Evolutionary conservation across 1,140 invertebrate species (phyloP), one percentile per base, ranked within the genome.

Genomic region (Sarcophaga bullata): DNA sequence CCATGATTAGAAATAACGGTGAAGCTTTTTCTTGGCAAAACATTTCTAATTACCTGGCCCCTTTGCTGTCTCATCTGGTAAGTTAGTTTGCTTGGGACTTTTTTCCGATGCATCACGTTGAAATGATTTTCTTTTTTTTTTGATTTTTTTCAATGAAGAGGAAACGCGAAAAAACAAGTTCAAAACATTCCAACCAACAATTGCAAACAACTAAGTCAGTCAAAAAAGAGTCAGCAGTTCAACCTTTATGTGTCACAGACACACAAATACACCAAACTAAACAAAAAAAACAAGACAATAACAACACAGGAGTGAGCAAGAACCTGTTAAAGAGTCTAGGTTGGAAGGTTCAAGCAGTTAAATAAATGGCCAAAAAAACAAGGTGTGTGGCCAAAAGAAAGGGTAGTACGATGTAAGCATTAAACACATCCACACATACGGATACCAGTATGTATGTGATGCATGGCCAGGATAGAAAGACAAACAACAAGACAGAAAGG

Each of bases 191-290:
- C 54, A 58, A 58, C 54, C 15, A 58, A 11, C 15, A 58, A 6
- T 15, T 47, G n/a, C 73, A 47, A 47, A 76, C 73, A 76, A n/a
- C 73, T 76, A 76, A 76, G 73, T 76, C 73, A 76, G 73, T 73
- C 73, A 73, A 73, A 73, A 46, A n/a, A n/a, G n/a, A 73, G 73
- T 73, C 25, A 48, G n/a, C 47, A 49, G n/a, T 76, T 76, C n/a
- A 76, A 76, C n/a, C 46, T 15, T 48, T 76, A 76, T 76, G 47
- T 76, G 47, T 49, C 73, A 76, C 73, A 48, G 17, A n/a, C n/a
- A 46, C 54, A 58, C 11, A 58, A 37, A 37, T 37, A 37, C 25
- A 54, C 10, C 52, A n/a, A n/a, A n/a, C n/a, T n/a, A n/a, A 54
- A 54, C 52, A n/a, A n/a, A n/a, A n/a, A n/a, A n/a, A n/a, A n/a